Evolutionary conservation across 2,113 vertebrate genomes (phyloP).

Genomic region (Terrapene triunguis): DNA sequence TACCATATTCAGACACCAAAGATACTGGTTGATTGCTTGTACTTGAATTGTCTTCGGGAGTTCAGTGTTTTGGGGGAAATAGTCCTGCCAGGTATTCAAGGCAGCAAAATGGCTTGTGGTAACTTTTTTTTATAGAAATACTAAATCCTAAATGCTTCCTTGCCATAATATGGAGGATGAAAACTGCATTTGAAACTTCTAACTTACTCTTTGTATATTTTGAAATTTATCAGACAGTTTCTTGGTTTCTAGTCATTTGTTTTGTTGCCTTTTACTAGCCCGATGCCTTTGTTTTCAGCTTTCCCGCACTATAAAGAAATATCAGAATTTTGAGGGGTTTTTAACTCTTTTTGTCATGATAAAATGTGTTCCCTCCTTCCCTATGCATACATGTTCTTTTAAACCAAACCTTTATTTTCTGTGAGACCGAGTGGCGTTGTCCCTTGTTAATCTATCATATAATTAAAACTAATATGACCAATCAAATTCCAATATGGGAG

Average conservation of each 20-base stretch:
- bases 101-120: not conserved
- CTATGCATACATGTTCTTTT: not conserved
- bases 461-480: not conserved
- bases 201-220: not conserved
- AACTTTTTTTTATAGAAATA: not conserved
- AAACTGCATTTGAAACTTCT: not conserved
- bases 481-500: not conserved
- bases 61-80: not conserved
- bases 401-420: not conserved
- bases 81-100: not conserved
- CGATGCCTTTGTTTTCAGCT: not conserved
- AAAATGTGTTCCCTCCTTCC: not conserved
- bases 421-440: not conserved
- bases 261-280: not conserved
- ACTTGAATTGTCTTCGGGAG: not conserved
- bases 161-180: not conserved
- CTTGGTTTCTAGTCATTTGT: not conserved
- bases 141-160: not conserved
- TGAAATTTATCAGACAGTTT: not conserved
- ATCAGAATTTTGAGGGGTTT: not conserved
- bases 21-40: not conserved
- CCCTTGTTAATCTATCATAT: not conserved
- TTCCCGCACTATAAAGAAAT: not conserved
- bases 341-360: not conserved
- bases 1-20: not conserved